Base-by-base conservation (phyloP, 2,113 vertebrate genomes). In the Herpailurus yagouaroundi region DNA sequence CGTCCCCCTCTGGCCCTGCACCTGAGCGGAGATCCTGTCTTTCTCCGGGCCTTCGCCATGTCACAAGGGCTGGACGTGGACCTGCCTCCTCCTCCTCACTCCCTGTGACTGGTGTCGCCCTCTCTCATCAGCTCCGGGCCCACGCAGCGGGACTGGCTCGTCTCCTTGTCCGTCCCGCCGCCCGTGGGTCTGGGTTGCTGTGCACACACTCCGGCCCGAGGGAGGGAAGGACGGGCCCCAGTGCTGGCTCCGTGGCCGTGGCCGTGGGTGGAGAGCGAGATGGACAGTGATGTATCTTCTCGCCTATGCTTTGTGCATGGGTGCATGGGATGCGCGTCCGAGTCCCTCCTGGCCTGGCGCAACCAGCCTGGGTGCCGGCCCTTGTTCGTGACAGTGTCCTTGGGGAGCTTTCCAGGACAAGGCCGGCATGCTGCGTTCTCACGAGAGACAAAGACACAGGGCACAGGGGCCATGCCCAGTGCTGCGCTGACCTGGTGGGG, bases 331-430 rank as follows among this genome's bases (percentile, higher is more conserved):
- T 45, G 45, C 45, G 6, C 4, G 11, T 89, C 57, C 33, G 14
- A 33, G 31, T 48, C 14, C 23, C 18, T 38, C 6, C 71, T 33
- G 13, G 18, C 48, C n/a, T 29, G 52, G 41, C 27, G 71, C 48
- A 4, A 11, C 4, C 21, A 1, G 14, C 66, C 48, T 57, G 82
- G 27, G 57, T 0, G 0, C 48, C 60, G 7, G 8, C 16, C 4
- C 38, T 4, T 19, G 82, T 38, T 29, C 11, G 14, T 3, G 0
- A 6, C 14, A 11, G 33, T 38, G 55, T n/a, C 45, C 73, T 21
- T 38, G 27, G 11, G 19, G 27, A 4, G 19, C 25, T 74, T 60
- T 18, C 18, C 33, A 76, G 68, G 29, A 27, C 38, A 41, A 86
- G n/a, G 21, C 25, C n/a, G 29, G 13, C 3, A 9, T 18, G 60